phyloP scores from a whole-genome alignment of 2,888 invertebrate species.

The Tetheella fluctuosa region DNA sequence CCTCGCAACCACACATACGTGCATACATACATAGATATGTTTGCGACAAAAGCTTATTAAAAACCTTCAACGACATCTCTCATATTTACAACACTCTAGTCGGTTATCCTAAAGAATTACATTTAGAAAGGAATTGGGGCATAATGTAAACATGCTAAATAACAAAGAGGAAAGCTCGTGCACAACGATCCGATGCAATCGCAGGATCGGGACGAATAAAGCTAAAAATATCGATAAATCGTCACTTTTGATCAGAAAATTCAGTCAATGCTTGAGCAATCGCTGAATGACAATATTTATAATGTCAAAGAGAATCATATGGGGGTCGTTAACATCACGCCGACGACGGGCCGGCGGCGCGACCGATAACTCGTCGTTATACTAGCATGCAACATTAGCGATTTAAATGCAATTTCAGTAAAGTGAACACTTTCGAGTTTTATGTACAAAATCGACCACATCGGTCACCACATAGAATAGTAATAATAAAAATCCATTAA shows the following conservation, averaged over 20 bases:
- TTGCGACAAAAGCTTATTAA: conserved; percentile 80
- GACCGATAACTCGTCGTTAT: conserved; percentile 48
- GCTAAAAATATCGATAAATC: conserved; percentile 40
- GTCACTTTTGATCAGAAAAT: conserved; percentile 45
- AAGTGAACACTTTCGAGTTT: conserved; percentile 80
- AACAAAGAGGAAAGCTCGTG: conserved; percentile 50
- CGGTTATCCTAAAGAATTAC: conserved; percentile 57
- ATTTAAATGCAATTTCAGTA: conserved; percentile 80
- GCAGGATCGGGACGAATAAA: conserved; percentile 36
- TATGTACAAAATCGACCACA: conserved; percentile 71
- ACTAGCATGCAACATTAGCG: conserved; percentile 77
- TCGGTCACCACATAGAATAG: conserved; percentile 53
- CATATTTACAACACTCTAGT: conserved; percentile 61
- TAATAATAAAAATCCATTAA: conserved; percentile 58
- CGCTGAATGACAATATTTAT: conserved; percentile 58
- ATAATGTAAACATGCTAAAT: conserved; percentile 57
- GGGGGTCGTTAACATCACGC: conserved; percentile 28
- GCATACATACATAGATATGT: conserved; percentile 75
- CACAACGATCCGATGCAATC: conserved; percentile 27
- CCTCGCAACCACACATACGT: conserved; percentile 61
- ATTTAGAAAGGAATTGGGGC: conserved; percentile 66
- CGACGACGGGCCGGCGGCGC: conserved; percentile 22
- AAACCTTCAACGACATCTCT: conserved; percentile 54
- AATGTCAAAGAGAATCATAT: conserved; percentile 30
- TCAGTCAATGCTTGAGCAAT: conserved; percentile 78